Percentiles rank a stretch among this genome's conserved stretches.
phyloP scores from a whole-genome alignment of 2,797 vertebrate species.

The Clarias pachynema region DNA sequence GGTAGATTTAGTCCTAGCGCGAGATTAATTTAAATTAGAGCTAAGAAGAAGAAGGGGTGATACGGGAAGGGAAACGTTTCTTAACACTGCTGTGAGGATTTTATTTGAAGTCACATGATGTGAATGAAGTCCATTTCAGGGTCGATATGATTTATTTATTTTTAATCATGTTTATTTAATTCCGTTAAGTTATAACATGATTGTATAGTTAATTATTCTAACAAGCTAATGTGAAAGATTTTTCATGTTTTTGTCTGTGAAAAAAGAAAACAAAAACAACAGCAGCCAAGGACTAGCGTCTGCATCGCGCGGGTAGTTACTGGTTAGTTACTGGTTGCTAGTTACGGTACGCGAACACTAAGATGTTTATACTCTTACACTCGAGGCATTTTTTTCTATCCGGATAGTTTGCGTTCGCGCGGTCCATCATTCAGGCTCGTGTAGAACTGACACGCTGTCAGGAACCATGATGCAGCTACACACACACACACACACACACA shows the following conservation, averaged over 20 bases:
- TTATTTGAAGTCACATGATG: background rate
- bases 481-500: slow-evolving; percentile 3
- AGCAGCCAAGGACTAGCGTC: slow-evolving; percentile 12
- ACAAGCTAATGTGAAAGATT: slow-evolving; percentile 57
- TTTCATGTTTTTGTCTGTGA: slow-evolving; percentile 53
- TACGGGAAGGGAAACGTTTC: slow-evolving; percentile 1
- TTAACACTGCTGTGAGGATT: slow-evolving; percentile 16
- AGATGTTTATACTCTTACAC: background rate
- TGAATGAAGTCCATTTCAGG: slow-evolving; percentile 51
- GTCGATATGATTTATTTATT: slow-evolving; percentile 51
- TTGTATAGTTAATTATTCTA: slow-evolving; percentile 55
- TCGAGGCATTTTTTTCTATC: background rate
- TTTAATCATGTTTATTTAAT: slow-evolving; percentile 54
- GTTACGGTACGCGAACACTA: slow-evolving; percentile 5
- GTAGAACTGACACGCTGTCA: slow-evolving; percentile 14
- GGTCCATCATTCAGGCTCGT: slow-evolving; percentile 12
- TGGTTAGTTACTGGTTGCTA: too few species aligned
- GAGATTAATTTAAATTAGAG: slow-evolving; percentile 37
- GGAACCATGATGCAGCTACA: slow-evolving; percentile 28
- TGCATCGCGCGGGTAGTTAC: too few species aligned
- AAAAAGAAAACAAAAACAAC: background rate
- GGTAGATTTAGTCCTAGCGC: slow-evolving; percentile 53
- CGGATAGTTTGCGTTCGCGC: background rate
- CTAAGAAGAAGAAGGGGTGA: slow-evolving; percentile 37
- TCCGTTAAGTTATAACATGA: slow-evolving; percentile 51